These are phyloP conservation scores for Alosa sapidissima DNA, from an alignment of 2,797 vertebrate genomes.

Conservation along the genomic window DNA sequence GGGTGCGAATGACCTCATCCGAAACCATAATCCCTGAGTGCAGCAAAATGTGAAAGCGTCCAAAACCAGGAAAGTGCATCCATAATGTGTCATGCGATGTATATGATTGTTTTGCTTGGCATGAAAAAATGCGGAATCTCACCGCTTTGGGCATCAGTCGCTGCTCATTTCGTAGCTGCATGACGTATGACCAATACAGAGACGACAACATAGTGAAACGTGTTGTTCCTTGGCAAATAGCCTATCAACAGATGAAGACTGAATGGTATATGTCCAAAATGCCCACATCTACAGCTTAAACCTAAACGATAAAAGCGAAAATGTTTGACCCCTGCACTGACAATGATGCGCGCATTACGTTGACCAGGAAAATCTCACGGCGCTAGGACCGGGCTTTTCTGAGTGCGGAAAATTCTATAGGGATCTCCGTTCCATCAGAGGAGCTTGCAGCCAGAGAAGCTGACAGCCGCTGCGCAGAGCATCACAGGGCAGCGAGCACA, in stretches of 20 bases:
- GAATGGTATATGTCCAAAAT: not conserved
- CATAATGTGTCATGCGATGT: not conserved
- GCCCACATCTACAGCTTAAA: not conserved
- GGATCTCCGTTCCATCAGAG: conserved; percentile 49
- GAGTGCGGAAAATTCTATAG: conserved; percentile 62
- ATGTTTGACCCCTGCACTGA: not conserved
- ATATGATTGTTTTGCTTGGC: not conserved
- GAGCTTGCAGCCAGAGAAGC: conserved; percentile 47
- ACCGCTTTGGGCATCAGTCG: not conserved
- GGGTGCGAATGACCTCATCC: conserved; percentile 64
- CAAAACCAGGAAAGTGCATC: not conserved
- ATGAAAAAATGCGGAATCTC: not conserved
- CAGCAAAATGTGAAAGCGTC: not conserved
- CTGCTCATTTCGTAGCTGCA: not conserved
- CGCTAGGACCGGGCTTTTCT: conserved; percentile 73
- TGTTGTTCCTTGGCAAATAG: not conserved
- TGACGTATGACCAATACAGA: not conserved
- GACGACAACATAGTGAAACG: not conserved
- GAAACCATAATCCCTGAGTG: not conserved
- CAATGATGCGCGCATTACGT: conserved; percentile 4
- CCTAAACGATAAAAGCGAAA: not conserved
- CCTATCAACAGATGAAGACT: not conserved
- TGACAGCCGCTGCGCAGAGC: conserved; percentile 59
- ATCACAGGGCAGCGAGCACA: conserved; percentile 60
- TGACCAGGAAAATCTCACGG: conserved; percentile 48